Conservation (phyloP, 1,140 invertebrate genomes). For the Oscheius sp. region DNA sequence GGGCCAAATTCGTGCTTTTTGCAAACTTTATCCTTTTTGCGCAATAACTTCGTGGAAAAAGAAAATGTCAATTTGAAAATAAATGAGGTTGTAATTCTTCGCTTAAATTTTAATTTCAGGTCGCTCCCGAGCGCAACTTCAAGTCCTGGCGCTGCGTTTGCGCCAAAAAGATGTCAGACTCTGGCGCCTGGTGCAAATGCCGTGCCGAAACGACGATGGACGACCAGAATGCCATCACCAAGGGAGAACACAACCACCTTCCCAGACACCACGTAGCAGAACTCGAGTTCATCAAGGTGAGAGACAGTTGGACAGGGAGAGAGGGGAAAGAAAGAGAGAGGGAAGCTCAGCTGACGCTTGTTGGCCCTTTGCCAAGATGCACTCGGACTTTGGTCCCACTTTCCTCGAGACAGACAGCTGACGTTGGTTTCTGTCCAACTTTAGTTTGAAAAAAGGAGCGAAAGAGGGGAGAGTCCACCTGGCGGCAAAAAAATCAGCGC, state of each 20-base stretch:
- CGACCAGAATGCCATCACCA: slow-evolving; percentile 24
- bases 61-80: too few relatives aligned
- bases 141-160: slow-evolving; percentile 39
- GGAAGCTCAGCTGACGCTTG: background rate
- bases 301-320: background rate
- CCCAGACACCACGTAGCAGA: slow-evolving; percentile 34
- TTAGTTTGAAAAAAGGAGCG: background rate
- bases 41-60: too few relatives aligned
- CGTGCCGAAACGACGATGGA: slow-evolving; percentile 36
- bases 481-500: background rate
- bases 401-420: background rate
- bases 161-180: slow-evolving; percentile 39
- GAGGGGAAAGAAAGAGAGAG: background rate
- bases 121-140: slow-evolving; percentile 32
- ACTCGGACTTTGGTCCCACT: background rate
- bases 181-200: slow-evolving; percentile 39
- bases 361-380: background rate
- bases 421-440: background rate
- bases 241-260: slow-evolving; percentile 34
- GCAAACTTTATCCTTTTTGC: too few relatives aligned
- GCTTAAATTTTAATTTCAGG: slow-evolving; percentile 14
- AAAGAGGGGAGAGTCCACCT: background rate
- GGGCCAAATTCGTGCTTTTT: background rate
- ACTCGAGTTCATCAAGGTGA: slow-evolving; percentile 39
- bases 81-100: too few relatives aligned